A percentile compares a stretch with the other conserved stretches of the same genome.
These are phyloP conservation scores for Dicyrtoma fusca DNA, from an alignment of 2,888 invertebrate species.

Conservation along the genomic window DNA sequence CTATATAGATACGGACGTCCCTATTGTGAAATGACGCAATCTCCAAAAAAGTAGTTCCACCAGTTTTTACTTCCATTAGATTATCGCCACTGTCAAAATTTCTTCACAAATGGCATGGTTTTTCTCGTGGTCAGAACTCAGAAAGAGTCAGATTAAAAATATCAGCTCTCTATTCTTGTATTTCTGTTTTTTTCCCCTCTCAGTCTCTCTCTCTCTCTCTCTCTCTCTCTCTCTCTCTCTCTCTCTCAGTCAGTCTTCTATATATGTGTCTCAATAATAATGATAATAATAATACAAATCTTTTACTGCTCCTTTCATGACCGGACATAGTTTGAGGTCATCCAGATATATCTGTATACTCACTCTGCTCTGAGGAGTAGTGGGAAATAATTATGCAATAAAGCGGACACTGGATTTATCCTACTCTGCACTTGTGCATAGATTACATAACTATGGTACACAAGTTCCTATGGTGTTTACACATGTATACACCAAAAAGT, in stretches of 20 bases:
- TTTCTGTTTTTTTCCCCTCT: conserved; percentile 10
- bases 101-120: conserved; percentile 55
- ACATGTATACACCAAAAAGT: no score
- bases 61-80: conserved; percentile 57
- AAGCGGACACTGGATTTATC: neutral
- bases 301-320: conserved; percentile 9
- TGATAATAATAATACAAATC: neutral
- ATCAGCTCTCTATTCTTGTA: conserved; percentile 25
- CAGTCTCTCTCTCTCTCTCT: neutral
- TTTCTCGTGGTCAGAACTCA: conserved; percentile 28
- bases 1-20: conserved; percentile 21
- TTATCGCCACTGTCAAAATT: conserved; percentile 57
- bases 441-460: no score
- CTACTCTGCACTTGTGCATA: neutral
- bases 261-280: neutral
- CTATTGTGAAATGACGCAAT: conserved; percentile 54
- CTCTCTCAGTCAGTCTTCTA: neutral
- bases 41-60: conserved; percentile 57
- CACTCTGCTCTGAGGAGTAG: neutral
- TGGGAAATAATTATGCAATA: conserved; percentile 6
- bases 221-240: neutral
- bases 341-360: neutral
- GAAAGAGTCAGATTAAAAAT: conserved; percentile 38
- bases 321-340: conserved; percentile 22
- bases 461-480: no score